Evolutionary conservation across 2,113 vertebrate species (phyloP).

Genomic region (Larimichthys polyactis): DNA sequence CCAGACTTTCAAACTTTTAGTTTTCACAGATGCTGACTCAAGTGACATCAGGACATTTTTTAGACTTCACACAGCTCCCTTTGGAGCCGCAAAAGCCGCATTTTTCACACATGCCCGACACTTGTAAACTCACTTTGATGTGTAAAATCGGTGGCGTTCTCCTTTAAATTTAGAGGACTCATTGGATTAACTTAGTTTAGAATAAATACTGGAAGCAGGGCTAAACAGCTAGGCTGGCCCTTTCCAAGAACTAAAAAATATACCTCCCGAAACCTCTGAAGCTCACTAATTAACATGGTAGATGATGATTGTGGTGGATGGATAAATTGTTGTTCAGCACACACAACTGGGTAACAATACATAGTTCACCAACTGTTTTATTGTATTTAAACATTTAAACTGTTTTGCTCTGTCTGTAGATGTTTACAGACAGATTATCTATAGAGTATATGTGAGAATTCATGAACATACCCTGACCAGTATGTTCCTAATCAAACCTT

Average conservation of each 20-base stretch:
- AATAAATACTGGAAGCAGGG: neutral
- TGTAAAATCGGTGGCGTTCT: neutral
- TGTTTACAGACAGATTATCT: too few relatives aligned
- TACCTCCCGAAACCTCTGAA: neutral
- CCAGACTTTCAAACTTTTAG: neutral
- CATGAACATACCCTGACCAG: too few relatives aligned
- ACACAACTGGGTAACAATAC: too few relatives aligned
- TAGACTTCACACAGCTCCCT: neutral
- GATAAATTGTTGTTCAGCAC: neutral
- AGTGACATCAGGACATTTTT: neutral
- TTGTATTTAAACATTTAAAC: too few relatives aligned
- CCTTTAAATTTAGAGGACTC: neutral
- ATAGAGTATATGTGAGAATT: too few relatives aligned
- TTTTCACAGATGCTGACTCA: neutral
- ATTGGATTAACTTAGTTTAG: constrained; percentile 5
- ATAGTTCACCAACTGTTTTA: too few relatives aligned
- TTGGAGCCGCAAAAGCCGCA: neutral
- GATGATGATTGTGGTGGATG: neutral
- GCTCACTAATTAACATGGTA: neutral
- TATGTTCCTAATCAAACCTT: too few relatives aligned
- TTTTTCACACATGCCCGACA: neutral
- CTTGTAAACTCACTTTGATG: neutral
- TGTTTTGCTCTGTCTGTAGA: too few relatives aligned
- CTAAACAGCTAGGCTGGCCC: neutral
- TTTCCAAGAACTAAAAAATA: neutral